Conservation (phyloP, 2,113 vertebrate species). For the Corythaixoides concolor region DNA sequence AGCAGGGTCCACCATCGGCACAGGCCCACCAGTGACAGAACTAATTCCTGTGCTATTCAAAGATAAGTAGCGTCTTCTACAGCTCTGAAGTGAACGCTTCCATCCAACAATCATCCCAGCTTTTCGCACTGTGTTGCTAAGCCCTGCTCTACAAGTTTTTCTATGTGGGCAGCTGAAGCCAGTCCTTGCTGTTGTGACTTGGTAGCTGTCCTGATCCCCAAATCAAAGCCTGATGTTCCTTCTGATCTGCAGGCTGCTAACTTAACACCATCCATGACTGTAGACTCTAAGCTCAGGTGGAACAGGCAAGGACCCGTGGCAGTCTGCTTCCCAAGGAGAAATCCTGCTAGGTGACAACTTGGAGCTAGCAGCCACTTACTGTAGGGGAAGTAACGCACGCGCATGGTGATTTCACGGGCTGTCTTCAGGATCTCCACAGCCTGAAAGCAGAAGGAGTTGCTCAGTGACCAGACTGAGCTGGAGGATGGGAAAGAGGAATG, state of each 20-base stretch:
- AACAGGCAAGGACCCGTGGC: fast-evolving
- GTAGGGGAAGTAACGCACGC: slow-evolving; percentile 97
- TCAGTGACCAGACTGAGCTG: not conserved
- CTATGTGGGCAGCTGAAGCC: not conserved
- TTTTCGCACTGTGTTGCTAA: not conserved
- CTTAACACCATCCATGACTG: fast-evolving
- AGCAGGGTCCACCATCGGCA: not conserved
- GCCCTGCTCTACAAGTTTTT: not conserved
- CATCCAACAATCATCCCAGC: not conserved
- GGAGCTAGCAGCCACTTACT: slow-evolving; percentile 77
- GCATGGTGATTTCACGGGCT: slow-evolving; percentile 94
- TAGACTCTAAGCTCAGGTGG: not conserved
- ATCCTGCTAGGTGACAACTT: not conserved
- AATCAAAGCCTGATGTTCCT: not conserved
- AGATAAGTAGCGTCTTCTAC: not conserved
- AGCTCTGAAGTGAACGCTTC: not conserved
- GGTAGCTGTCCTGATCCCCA: not conserved
- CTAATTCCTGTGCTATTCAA: not conserved
- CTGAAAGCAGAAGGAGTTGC: slow-evolving; percentile 62
- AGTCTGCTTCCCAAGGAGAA: not conserved
- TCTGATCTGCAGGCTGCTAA: not conserved
- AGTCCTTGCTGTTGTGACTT: not conserved
- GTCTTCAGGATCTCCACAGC: slow-evolving; percentile 98
- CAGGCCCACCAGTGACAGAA: not conserved
- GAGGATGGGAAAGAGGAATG: not conserved